Conservation (phyloP, 2,797 vertebrate genomes). For the Botia almorhae region DNA sequence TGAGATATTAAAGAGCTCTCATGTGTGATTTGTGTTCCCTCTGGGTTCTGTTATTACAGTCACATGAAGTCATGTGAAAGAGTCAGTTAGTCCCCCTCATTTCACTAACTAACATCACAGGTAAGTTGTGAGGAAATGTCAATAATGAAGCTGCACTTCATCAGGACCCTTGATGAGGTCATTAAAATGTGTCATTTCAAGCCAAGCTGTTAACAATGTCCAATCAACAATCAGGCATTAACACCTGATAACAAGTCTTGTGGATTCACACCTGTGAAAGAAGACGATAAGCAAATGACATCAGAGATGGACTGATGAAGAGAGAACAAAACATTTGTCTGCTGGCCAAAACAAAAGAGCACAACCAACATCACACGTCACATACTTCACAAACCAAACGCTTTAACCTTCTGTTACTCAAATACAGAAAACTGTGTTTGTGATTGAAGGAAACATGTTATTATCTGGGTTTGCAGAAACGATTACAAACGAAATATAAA, state of each 20-base stretch:
- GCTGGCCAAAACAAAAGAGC: constrained; percentile 2
- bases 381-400: background rate
- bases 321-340: constrained; percentile 38
- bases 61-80: constrained; percentile 19
- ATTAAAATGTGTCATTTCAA: constrained; percentile 57
- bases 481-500: too few species aligned
- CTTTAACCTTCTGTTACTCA: background rate
- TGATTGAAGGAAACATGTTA: too few species aligned
- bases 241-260: constrained; percentile 54
- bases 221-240: constrained; percentile 52
- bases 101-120: constrained; percentile 10
- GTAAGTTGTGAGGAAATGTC: constrained; percentile 11
- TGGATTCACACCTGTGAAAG: constrained; percentile 55
- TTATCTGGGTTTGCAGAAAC: too few species aligned
- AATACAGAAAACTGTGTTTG: background rate
- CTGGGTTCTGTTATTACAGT: constrained; percentile 57
- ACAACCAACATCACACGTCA: background rate
- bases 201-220: constrained; percentile 54
- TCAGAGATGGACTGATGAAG: constrained; percentile 34
- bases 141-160: constrained; percentile 60
- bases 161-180: constrained; percentile 54
- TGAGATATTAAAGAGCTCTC: too few species aligned
- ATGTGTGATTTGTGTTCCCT: too few species aligned
- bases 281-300: constrained; percentile 29
- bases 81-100: background rate